Base-by-base conservation (phyloP, 2,797 vertebrate species). In the Dermochelys coriacea region DNA sequence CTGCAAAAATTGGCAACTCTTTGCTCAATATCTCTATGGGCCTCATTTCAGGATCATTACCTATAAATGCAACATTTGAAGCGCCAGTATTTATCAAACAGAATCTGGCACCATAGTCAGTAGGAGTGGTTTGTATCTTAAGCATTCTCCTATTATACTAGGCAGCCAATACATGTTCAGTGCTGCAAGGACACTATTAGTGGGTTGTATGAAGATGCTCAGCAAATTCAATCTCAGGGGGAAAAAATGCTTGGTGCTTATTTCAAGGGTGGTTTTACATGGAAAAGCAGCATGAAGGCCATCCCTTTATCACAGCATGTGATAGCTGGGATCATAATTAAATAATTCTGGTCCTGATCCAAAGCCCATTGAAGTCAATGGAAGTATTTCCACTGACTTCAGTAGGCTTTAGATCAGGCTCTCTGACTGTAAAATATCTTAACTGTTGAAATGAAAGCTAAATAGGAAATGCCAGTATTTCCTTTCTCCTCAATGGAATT, bases 91-190 rank as follows among this genome's bases (percentile, higher is more conserved):
- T 93, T 59, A 82, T 45, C 0, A 0, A 84, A 64, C 25, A 86
- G 29, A 68, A 87, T 10, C 2, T 1, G 12, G 5, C 2, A 64
- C 45, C 5, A 12, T 49, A 84, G 93, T 79, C 82, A 57, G 85
- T 8, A 75, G 16, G 14, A 54, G 15, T n/a, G 3, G 5, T 74
- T 49, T 86, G 81, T 88, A 94, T 31, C 10, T 51, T 75, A 85
- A 47, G 1, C 4, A 5, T 27, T 78, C 25, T 80, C 94, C 50
- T 77, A 6, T 84, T 80, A 34, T 25, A 64, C 3, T 6, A 75
- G 51, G 4, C 34, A 21, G 59, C 54, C 0, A 0, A 2, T 37
- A 59, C 41, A 80, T 37, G 82, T 47, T 82, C 14, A 79, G 8
- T n/a, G 4, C 41, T 86, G 68, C 4, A 93, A 55, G 51, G 16